Conservation (phyloP, 2,113 vertebrate genomes). For the Falco punctatus region DNA sequence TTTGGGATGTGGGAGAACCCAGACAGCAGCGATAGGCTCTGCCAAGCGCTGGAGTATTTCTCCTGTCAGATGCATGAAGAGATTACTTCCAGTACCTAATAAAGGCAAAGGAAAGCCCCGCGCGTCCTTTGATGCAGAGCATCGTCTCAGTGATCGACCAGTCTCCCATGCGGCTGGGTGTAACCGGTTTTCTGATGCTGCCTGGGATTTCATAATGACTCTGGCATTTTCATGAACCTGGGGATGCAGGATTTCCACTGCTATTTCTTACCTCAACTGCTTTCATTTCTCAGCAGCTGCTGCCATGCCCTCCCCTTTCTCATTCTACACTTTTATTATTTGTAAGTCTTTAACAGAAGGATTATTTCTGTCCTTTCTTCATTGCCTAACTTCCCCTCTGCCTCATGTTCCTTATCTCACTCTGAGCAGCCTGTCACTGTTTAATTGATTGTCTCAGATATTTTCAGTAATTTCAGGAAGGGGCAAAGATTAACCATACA, state of each 20-base stretch:
- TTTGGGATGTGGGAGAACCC: background rate
- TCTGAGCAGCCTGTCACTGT: background rate
- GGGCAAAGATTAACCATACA: background rate
- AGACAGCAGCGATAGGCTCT: background rate
- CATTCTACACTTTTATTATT: background rate
- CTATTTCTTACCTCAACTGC: background rate
- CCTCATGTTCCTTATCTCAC: background rate
- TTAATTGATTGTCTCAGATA: background rate
- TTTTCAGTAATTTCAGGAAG: background rate
- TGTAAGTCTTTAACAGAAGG: background rate
- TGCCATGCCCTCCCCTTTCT: background rate
- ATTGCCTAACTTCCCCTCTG: background rate
- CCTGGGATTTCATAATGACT: constrained; percentile 9
- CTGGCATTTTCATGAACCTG: background rate
- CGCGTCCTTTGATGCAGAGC: background rate
- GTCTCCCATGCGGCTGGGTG: background rate
- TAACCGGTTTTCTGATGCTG: background rate
- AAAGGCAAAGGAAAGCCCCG: background rate
- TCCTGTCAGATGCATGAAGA: background rate
- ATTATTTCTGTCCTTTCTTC: background rate
- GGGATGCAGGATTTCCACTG: background rate
- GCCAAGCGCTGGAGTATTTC: background rate
- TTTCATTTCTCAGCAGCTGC: background rate
- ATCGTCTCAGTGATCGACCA: background rate
- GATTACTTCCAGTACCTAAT: background rate